These are phyloP conservation scores for Perodicticus potto DNA, from an alignment of 2,797 vertebrate genomes.

Conservation along the genomic window DNA sequence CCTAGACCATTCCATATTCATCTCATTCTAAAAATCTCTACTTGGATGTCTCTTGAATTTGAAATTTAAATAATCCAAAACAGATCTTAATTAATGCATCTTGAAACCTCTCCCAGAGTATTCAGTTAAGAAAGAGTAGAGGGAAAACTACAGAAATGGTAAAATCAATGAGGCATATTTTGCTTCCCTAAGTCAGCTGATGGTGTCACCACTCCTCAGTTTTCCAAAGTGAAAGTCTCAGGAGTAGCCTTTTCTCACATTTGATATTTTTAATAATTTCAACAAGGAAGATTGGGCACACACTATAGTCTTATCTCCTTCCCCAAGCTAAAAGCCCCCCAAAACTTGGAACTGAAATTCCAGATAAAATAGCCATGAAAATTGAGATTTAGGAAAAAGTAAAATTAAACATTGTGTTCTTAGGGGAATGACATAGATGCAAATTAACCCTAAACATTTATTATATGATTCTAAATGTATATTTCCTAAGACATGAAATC, in stretches of 20 bases:
- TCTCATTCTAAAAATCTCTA: background rate
- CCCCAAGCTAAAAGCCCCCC: background rate
- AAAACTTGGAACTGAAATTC: background rate
- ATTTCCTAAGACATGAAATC: background rate
- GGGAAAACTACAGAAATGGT: background rate
- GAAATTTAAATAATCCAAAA: constrained; percentile 2
- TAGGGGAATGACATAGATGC: background rate
- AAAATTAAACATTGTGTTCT: background rate
- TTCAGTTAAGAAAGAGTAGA: background rate
- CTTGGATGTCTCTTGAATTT: background rate
- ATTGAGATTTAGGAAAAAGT: background rate
- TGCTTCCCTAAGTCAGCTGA: background rate
- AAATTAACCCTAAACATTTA: background rate
- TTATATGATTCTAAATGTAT: background rate
- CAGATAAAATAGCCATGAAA: background rate
- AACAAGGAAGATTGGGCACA: background rate
- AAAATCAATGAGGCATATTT: background rate
- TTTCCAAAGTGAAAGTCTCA: background rate
- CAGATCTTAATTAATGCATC: background rate
- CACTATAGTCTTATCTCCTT: background rate
- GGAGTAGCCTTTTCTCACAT: background rate
- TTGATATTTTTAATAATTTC: background rate
- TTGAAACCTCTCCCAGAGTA: background rate
- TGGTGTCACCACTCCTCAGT: background rate
- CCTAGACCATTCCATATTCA: background rate